Conservation (phyloP, 2,797 vertebrate genomes). For the Agapornis canus region DNA sequence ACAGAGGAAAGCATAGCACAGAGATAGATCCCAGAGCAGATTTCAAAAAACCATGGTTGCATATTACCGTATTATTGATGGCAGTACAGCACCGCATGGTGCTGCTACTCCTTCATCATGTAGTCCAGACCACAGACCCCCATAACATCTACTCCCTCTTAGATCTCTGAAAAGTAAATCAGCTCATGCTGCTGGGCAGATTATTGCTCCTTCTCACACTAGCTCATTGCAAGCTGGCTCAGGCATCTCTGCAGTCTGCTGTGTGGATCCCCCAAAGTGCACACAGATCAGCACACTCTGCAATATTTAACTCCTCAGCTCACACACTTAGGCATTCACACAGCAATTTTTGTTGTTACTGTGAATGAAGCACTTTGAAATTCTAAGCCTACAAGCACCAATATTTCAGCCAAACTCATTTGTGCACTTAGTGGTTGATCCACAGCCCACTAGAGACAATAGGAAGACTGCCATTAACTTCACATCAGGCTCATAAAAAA, state of each 20-base stretch:
- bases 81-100: fast-evolving
- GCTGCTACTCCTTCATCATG: not conserved
- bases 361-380: slow-evolving; percentile 44
- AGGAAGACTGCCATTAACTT: slow-evolving; percentile 58
- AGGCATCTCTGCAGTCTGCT: not conserved
- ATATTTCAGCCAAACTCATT: slow-evolving; percentile 45
- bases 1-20: not conserved
- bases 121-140: not conserved
- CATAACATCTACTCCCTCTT: not conserved
- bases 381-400: slow-evolving; percentile 33
- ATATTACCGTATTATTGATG: not conserved
- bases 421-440: slow-evolving; percentile 54
- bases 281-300: not conserved
- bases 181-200: not conserved
- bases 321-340: not conserved
- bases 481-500: slow-evolving; percentile 62
- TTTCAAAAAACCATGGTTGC: not conserved
- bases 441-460: slow-evolving; percentile 61
- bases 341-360: not conserved
- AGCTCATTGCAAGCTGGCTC: not conserved
- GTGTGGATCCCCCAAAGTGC: not conserved
- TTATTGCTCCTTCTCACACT: not conserved
- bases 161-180: not conserved
- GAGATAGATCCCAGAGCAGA: not conserved
- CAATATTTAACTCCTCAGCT: not conserved